Evolutionary conservation across 2,888 invertebrate genomes (phyloP).

Genomic region (Nemotelus nigrinus): DNA sequence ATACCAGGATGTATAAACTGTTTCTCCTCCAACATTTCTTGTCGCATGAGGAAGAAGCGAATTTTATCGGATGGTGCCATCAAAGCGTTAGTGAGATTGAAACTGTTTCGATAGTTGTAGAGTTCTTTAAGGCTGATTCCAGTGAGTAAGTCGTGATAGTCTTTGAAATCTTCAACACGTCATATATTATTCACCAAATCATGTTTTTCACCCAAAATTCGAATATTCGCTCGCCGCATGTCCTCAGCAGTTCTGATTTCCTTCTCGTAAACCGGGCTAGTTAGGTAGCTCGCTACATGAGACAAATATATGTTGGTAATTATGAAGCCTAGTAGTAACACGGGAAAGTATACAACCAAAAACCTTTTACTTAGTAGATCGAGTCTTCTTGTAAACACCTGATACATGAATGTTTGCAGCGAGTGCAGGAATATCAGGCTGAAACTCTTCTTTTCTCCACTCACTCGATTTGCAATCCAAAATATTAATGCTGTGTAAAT

Average conservation of each 20-base stretch:
- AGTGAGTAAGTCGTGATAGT: neutral
- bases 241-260: conserved; percentile 4
- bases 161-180: neutral
- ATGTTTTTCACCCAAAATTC: conserved; percentile 5
- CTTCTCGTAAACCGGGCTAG: neutral
- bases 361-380: neutral
- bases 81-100: conserved; percentile 9
- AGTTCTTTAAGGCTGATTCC: neutral
- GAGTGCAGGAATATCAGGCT: neutral
- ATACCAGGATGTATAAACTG: conserved; percentile 1
- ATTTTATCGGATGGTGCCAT: conserved; percentile 10
- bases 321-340: conserved; percentile 24
- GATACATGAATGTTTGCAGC: neutral
- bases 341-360: neutral
- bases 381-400: neutral
- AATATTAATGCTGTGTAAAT: neutral
- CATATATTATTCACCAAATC: neutral
- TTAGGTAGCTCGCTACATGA: conserved; percentile 15
- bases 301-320: conserved; percentile 14
- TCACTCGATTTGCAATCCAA: neutral
- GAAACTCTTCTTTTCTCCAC: neutral
- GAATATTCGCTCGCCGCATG: conserved; percentile 2
- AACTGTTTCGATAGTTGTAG: neutral
- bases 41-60: neutral
- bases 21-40: neutral